Conservation (phyloP, 2,113 vertebrate species). For the Leucosticte australis region DNA sequence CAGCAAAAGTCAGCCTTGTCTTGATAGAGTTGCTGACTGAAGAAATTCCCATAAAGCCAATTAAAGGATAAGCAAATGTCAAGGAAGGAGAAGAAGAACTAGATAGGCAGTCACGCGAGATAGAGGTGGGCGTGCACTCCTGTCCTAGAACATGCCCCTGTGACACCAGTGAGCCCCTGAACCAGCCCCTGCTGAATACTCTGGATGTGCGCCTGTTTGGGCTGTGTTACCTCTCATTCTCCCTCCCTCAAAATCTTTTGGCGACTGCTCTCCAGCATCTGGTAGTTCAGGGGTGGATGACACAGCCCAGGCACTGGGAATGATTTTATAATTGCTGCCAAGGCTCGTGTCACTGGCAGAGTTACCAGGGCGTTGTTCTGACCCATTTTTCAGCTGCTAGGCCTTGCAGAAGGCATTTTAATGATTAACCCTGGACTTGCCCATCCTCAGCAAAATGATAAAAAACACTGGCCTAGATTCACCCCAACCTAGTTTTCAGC, state of each 20-base stretch:
- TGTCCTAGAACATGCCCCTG: not conserved
- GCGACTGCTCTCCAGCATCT: not conserved
- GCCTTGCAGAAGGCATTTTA: constrained; percentile 7
- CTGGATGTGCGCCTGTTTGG: not conserved
- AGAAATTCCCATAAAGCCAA: not conserved
- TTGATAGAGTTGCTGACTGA: not conserved
- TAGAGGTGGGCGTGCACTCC: not conserved
- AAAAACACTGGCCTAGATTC: not conserved
- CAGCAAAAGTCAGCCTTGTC: not conserved
- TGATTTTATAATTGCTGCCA: not conserved
- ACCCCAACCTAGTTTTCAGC: not conserved
- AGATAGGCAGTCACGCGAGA: rapidly evolving
- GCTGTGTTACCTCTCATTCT: not conserved
- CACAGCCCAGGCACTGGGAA: not conserved
- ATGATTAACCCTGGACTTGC: constrained; percentile 31
- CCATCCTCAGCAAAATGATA: constrained; percentile 16
- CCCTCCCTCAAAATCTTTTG: not conserved
- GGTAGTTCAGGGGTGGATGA: not conserved
- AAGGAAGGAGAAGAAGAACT: not conserved
- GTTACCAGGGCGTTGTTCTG: not conserved
- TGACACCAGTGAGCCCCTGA: not conserved
- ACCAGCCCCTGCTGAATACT: not conserved
- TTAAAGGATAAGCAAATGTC: not conserved
- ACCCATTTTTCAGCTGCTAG: constrained; percentile 28
- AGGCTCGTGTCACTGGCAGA: not conserved